These are phyloP conservation scores for Donacobius atricapilla DNA, from an alignment of 2,113 vertebrate genomes.

Conservation along the genomic window DNA sequence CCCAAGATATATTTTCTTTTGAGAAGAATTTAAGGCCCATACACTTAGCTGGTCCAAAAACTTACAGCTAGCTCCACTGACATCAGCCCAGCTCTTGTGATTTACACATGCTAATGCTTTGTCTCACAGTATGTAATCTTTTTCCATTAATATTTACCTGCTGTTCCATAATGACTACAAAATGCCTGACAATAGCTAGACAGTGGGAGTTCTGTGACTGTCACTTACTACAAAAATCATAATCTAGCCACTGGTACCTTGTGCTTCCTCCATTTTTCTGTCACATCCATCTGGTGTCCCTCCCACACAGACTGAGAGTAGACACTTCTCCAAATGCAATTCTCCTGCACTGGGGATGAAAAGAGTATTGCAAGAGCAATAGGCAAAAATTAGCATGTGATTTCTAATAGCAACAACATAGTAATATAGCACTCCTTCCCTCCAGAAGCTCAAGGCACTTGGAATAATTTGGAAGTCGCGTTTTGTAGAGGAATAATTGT, in stretches of 20 bases:
- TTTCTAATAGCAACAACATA: background rate
- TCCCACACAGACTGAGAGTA: conserved; percentile 11
- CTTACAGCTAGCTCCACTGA: background rate
- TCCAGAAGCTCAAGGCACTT: background rate
- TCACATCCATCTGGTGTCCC: conserved; percentile 28
- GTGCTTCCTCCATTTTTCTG: background rate
- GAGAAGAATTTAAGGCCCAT: background rate
- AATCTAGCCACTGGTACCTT: conserved; percentile 1
- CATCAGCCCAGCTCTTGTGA: background rate
- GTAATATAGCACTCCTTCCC: background rate
- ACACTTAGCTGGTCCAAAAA: background rate
- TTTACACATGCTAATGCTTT: background rate
- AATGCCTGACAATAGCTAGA: conserved; percentile 1
- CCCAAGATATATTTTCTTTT: background rate
- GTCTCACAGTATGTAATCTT: conserved; percentile 1
- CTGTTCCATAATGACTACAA: conserved; percentile 54
- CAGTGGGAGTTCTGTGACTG: conserved; percentile 53
- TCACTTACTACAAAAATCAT: conserved; percentile 5
- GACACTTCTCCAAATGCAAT: background rate
- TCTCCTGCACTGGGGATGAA: background rate
- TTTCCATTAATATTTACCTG: conserved; percentile 55
- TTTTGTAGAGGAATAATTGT: background rate
- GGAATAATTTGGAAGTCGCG: background rate
- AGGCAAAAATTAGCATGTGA: background rate
- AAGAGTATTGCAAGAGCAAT: background rate